Evolutionary conservation across 2,888 invertebrate species (phyloP).

Genomic region (Unio delphinus): DNA sequence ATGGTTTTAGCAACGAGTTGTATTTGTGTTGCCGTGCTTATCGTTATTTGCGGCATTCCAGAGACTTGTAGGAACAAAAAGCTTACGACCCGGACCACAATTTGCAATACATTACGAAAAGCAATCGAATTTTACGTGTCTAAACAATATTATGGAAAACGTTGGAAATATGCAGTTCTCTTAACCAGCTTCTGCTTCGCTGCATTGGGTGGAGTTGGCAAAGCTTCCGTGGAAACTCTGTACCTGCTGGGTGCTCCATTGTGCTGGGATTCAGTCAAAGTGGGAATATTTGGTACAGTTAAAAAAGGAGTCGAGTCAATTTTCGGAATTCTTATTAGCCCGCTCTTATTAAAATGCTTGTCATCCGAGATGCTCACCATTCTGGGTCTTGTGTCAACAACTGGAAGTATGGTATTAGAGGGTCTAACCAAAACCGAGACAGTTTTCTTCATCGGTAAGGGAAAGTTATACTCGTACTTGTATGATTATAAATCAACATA

Average conservation of each 20-base stretch:
- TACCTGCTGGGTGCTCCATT: constrained; percentile 42
- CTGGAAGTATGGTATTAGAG: constrained; percentile 25
- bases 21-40: too few species aligned
- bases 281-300: constrained; percentile 33
- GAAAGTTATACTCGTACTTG: background rate
- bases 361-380: constrained; percentile 33
- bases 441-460: constrained; percentile 34
- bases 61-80: too few species aligned
- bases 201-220: constrained; percentile 14
- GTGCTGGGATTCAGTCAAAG: constrained; percentile 41
- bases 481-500: too few species aligned
- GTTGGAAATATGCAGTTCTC: constrained; percentile 27
- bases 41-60: too few species aligned
- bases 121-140: constrained; percentile 16
- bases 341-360: constrained; percentile 28
- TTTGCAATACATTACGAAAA: background rate
- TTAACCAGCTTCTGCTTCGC: constrained; percentile 22
- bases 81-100: too few species aligned
- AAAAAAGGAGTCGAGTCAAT: constrained; percentile 15
- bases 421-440: constrained; percentile 29
- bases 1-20: too few species aligned
- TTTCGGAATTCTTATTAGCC: constrained; percentile 23
- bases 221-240: constrained; percentile 32
- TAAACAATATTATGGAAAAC: constrained; percentile 5
- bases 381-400: constrained; percentile 14